Percentiles rank a stretch among this genome's conserved stretches.
Conservation (phyloP, 2,113 vertebrate genomes). For the Burhinus bistriatus region DNA sequence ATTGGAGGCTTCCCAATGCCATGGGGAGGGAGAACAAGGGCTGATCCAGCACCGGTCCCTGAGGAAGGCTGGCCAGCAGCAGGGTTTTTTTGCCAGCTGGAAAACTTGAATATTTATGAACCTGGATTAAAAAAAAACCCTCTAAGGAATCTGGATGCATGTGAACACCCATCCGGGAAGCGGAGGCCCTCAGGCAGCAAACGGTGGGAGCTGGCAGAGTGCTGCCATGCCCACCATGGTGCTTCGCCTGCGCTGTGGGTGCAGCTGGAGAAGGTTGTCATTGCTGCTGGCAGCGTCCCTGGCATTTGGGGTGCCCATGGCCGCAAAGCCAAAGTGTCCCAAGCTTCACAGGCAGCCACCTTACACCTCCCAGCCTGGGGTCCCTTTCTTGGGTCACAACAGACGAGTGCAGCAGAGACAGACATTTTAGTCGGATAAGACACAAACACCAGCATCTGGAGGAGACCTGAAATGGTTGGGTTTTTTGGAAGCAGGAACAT, state of each 20-base stretch:
- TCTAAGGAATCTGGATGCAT: background rate
- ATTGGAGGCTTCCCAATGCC: background rate
- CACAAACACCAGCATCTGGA: background rate
- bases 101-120: background rate
- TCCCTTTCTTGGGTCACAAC: background rate
- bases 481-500: background rate
- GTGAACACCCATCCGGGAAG: background rate
- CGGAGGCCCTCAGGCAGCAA: background rate
- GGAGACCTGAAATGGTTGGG: background rate
- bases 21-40: background rate
- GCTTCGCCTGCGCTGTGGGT: background rate
- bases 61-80: background rate
- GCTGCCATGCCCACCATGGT: background rate
- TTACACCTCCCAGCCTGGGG: background rate
- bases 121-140: background rate
- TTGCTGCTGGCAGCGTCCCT: rapidly evolving
- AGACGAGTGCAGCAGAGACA: background rate
- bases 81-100: background rate
- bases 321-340: background rate
- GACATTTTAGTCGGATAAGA: background rate
- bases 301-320: background rate
- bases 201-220: rapidly evolving
- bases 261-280: background rate
- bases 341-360: background rate
- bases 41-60: rapidly evolving